Evolutionary conservation across 2,888 invertebrate species (phyloP).

Genomic region (Orthosia incerta): DNA sequence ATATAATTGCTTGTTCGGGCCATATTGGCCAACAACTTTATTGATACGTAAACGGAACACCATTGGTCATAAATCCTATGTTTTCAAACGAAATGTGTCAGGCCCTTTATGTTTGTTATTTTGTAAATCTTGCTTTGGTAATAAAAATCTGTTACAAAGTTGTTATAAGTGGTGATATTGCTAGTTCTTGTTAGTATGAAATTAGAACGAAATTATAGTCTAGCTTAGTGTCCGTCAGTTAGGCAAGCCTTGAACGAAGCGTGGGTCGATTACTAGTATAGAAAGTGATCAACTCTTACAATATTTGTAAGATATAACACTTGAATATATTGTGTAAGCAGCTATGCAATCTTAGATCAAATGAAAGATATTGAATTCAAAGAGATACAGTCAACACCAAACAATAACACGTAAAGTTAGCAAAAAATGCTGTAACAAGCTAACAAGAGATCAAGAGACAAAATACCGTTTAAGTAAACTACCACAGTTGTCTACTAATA

Average conservation of each 20-base stretch:
- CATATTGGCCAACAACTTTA: slow-evolving; percentile 35
- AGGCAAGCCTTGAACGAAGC: slow-evolving; percentile 29
- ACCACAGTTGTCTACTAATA: slow-evolving; percentile 11
- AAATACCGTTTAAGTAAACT: slow-evolving; percentile 10
- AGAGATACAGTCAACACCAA: slow-evolving; percentile 1
- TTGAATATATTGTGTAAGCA: neutral
- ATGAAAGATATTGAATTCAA: neutral
- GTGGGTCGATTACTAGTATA: slow-evolving; percentile 51
- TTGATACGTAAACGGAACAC: slow-evolving; percentile 29
- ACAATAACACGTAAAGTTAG: neutral
- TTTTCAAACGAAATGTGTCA: slow-evolving; percentile 36
- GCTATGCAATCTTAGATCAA: neutral
- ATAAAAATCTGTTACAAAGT: slow-evolving; percentile 32
- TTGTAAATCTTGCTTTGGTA: slow-evolving; percentile 36
- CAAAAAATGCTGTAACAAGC: neutral
- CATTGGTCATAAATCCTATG: slow-evolving; percentile 14
- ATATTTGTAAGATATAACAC: neutral
- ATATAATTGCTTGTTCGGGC: slow-evolving; percentile 21
- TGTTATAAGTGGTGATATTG: neutral
- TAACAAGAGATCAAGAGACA: neutral
- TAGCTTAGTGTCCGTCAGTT: slow-evolving; percentile 12
- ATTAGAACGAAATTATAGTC: slow-evolving; percentile 5
- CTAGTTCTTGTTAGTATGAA: slow-evolving; percentile 4
- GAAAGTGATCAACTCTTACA: slow-evolving; percentile 56
- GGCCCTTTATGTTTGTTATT: slow-evolving; percentile 28